A percentile compares a stretch with the other conserved stretches of the same genome.
Conservation (phyloP, 2,113 vertebrate species). For the Tetrax tetrax region DNA sequence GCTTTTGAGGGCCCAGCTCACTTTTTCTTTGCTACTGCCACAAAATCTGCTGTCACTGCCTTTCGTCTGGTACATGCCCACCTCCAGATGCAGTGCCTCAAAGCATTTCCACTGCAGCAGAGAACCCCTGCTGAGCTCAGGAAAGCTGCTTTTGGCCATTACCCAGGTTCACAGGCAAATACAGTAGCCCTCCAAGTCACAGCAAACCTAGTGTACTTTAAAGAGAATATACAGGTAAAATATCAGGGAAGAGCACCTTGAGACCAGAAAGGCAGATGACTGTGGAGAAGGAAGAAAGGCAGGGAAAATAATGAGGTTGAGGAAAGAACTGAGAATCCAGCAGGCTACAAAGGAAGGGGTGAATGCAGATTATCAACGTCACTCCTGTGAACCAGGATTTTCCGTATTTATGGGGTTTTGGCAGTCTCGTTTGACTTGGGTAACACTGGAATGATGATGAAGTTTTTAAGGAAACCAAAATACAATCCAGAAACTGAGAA, state of each 20-base stretch:
- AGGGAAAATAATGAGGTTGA: neutral
- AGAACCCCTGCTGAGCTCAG: neutral
- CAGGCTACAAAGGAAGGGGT: neutral
- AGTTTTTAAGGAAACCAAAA: neutral
- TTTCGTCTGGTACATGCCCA: neutral
- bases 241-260: neutral
- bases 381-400: neutral
- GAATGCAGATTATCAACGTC: neutral
- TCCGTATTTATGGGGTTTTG: accelerated
- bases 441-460: neutral
- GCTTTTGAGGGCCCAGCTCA: neutral
- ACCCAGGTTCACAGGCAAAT: neutral
- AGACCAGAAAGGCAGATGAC: neutral
- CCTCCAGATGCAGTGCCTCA: neutral
- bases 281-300: neutral
- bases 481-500: neutral
- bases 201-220: neutral
- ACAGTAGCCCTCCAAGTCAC: neutral
- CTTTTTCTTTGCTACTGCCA: neutral
- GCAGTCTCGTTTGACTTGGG: neutral
- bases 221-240: neutral
- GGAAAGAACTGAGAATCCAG: neutral
- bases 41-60: neutral
- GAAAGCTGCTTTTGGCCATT: neutral
- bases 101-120: neutral